Conservation (phyloP, 1,140 invertebrate species). For the Sipha flava region DNA sequence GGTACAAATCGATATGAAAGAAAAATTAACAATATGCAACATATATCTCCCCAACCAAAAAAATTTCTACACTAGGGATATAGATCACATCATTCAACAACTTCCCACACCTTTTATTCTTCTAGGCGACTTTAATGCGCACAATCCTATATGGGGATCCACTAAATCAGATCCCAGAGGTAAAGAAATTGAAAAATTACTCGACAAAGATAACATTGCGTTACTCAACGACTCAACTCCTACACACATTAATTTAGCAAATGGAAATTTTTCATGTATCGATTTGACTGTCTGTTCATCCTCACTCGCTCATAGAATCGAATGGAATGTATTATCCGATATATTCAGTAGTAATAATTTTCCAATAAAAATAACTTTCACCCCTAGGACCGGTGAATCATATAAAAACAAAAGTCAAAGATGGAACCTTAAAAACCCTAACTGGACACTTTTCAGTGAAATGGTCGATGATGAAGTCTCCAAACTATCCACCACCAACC, state of each 20-base stretch:
- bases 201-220: neutral
- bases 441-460: neutral
- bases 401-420: neutral
- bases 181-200: constrained; percentile 35
- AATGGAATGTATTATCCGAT: constrained; percentile 8
- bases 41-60: no score
- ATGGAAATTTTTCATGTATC: neutral
- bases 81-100: constrained; percentile 40
- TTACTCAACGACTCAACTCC: neutral
- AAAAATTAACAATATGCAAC: no score
- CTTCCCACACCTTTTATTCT: constrained; percentile 41
- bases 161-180: constrained; percentile 38
- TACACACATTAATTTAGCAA: neutral
- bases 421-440: neutral
- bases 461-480: neutral
- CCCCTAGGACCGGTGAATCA: neutral
- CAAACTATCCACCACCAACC: neutral
- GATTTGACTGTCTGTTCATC: neutral
- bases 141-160: constrained; percentile 41
- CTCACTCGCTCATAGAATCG: neutral
- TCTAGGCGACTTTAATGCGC: constrained; percentile 41
- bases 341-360: neutral
- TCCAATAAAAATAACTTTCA: neutral
- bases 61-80: neutral
- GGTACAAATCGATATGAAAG: no score